Evolutionary conservation across 2,797 vertebrate species (phyloP).

Genomic region (Pipistrellus pipistrellus): DNA sequence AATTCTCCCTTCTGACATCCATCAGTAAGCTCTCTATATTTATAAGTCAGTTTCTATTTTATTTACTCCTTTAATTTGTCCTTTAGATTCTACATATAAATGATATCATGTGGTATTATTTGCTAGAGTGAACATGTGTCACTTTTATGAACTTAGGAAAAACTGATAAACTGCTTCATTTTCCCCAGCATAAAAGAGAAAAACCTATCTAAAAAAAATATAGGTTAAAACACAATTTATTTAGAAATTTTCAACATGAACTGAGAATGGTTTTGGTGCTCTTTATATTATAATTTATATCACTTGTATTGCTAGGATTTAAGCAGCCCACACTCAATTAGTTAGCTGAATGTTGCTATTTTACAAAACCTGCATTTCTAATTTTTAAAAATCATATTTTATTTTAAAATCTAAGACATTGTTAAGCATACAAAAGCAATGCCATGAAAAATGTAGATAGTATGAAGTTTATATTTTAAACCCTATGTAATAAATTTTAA

Average conservation of each 20-base stretch:
- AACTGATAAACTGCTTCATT: background rate
- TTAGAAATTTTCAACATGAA: background rate
- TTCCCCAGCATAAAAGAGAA: background rate
- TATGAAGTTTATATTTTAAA: background rate
- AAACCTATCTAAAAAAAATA: background rate
- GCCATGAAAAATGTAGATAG: background rate
- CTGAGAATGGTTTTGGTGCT: too few relatives aligned
- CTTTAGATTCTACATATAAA: background rate
- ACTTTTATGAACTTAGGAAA: slow-evolving; percentile 25
- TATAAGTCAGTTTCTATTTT: background rate
- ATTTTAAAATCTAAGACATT: background rate
- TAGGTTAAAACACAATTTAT: background rate
- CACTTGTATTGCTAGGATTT: background rate
- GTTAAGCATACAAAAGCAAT: background rate
- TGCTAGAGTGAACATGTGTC: background rate
- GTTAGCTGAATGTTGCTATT: background rate
- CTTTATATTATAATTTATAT: background rate
- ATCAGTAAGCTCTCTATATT: background rate
- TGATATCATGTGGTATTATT: background rate
- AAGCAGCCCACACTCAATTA: background rate
- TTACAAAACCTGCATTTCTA: background rate
- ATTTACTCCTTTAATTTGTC: background rate
- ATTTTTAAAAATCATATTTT: background rate
- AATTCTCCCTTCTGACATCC: background rate
- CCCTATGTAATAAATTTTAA: background rate